Evolutionary conservation across 2,797 vertebrate genomes (phyloP).

Genomic region (Pangasius mekongensis): DNA sequence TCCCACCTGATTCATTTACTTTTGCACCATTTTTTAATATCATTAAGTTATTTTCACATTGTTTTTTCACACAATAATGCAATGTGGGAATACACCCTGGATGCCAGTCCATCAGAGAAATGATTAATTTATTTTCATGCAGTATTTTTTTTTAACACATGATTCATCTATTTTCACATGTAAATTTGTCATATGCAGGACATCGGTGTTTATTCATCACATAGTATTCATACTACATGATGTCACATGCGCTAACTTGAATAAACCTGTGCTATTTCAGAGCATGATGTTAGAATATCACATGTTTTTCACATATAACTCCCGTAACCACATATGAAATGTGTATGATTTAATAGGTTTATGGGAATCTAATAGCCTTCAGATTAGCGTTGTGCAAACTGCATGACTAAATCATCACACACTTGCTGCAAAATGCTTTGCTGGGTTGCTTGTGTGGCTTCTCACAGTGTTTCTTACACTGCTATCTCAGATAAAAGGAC

Average conservation of each 20-base stretch:
- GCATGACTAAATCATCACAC: not conserved
- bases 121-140: not conserved
- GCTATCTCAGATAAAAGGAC: not conserved
- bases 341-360: not conserved
- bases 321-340: not conserved
- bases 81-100: not conserved
- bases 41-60: not conserved
- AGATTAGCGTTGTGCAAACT: not conserved
- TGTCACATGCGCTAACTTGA: not conserved
- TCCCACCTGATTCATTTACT: not conserved
- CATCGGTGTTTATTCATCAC: not conserved
- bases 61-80: no score
- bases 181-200: not conserved
- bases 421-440: not conserved
- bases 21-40: not conserved
- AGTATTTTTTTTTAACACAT: not conserved
- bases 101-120: not conserved
- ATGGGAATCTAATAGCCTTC: not conserved
- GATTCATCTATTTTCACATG: not conserved
- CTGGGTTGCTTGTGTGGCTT: not conserved
- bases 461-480: not conserved
- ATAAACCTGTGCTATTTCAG: not conserved
- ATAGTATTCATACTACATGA: not conserved
- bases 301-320: not conserved
- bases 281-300: not conserved